Base-by-base conservation (phyloP, 2,797 vertebrate genomes). In the Staurois parvus region DNA sequence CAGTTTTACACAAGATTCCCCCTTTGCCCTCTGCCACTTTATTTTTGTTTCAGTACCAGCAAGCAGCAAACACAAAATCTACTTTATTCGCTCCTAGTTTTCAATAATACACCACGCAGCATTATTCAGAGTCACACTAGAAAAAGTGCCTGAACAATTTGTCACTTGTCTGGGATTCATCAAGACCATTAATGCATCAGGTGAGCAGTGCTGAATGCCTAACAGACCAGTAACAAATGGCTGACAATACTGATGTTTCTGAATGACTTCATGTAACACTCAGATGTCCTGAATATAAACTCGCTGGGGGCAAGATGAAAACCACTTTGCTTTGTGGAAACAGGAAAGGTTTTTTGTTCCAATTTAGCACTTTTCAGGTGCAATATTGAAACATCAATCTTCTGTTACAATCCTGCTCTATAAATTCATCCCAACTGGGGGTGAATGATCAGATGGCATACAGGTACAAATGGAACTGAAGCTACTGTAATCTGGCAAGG, bases 371-470 rank as follows among this genome's bases (percentile, higher is more conserved):
- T 83, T 83, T 83, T 83, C 59, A 76, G 48, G 64, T 40, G 45
- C 52, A 45, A 83, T 83, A 76, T 83, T 76, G 73, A 83, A 83
- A 67, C 74, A 56, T 83, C 73, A 75, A 68, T 76, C 62, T 83
- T 76, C 40, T 76, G 45, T 48, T 83, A 76, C 70, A 66, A 45
- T 28, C 29, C 29, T 34, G 56, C 28, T 75, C 56, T 83, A 67
- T 67, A 75, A 67, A 75, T 59, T 37, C 72, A 75, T 48, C 66
- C 26, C 64, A 67, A 75, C 17, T 26, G 15, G 56, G 32, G 29
- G 37, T 48, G 64, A 67, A 28, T 75, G 59, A 83, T 74, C 72
- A 45, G 79, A 72, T 72, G 30, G 26, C 79, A 81, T 72, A 56
- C 12, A 56, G 19, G 24, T 68, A 72, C 79, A 68, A 21, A 72